phyloP scores from a whole-genome alignment of 2,113 vertebrate genomes.

The Cervus canadensis region DNA sequence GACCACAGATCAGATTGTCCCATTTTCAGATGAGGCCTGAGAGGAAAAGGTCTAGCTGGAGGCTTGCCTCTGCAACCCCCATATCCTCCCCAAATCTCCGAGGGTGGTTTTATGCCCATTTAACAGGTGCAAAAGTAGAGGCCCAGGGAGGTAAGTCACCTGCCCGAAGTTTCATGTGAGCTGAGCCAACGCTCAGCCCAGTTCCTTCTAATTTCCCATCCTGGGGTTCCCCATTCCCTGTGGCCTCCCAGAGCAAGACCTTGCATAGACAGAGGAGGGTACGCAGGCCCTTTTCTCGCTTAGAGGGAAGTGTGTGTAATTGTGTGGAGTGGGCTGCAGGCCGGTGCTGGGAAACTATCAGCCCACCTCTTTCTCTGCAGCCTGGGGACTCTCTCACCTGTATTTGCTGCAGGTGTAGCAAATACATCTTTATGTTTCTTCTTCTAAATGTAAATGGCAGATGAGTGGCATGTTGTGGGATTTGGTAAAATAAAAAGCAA shows the following conservation, averaged over 20 bases:
- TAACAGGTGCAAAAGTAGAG: background rate
- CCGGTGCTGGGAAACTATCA: background rate
- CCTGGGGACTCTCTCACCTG: background rate
- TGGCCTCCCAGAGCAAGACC: background rate
- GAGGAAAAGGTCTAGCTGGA: background rate
- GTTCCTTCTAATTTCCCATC: background rate
- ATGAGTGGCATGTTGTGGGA: background rate
- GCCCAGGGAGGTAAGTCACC: background rate
- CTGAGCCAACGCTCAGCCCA: background rate
- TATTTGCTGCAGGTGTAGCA: background rate
- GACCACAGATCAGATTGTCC: background rate
- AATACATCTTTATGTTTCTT: background rate
- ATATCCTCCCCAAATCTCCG: background rate
- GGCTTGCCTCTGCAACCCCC: background rate
- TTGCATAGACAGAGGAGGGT: too few species aligned
- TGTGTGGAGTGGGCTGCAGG: background rate
- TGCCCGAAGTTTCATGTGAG: background rate
- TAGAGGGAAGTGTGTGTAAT: too few species aligned
- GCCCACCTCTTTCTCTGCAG: background rate
- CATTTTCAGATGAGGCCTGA: background rate
- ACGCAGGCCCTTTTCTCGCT: background rate
- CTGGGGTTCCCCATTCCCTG: background rate
- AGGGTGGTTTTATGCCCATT: background rate
- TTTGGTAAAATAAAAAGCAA: slow-evolving; percentile 31
- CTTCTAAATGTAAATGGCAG: background rate